Percentiles rank a stretch among this genome's conserved stretches.
These are phyloP conservation scores for Mamestra brassicae DNA, from an alignment of 2,888 invertebrate species.

Conservation along the genomic window DNA sequence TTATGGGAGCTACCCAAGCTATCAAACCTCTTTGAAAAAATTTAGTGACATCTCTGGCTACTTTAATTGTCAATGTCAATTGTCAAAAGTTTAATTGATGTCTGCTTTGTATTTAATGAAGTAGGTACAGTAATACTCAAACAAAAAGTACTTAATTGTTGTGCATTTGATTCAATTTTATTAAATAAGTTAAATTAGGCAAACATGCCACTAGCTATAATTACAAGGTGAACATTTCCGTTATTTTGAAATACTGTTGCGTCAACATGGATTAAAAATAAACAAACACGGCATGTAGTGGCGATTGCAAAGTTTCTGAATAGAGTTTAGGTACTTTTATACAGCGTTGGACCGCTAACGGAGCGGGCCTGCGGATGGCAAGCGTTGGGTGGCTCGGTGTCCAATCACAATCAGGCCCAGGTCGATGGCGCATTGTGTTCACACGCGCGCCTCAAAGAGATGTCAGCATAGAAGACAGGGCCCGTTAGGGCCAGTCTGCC, in stretches of 20 bases:
- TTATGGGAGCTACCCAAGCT: not conserved
- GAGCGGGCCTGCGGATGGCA: too few species aligned
- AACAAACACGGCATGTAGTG: not conserved
- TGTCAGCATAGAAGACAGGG: too few species aligned
- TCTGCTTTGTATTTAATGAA: not conserved
- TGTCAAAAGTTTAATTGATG: not conserved
- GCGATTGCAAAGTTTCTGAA: not conserved
- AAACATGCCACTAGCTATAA: constrained; percentile 50
- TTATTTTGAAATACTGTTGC: not conserved
- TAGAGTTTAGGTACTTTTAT: not conserved
- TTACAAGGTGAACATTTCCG: constrained; percentile 34
- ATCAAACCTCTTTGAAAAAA: too few species aligned
- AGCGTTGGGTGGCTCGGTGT: too few species aligned
- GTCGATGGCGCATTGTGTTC: too few species aligned
- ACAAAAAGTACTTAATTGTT: not conserved
- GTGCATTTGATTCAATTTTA: not conserved
- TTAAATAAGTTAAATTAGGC: not conserved
- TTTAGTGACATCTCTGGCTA: too few species aligned
- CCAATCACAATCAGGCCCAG: too few species aligned
- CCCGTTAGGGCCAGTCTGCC: too few species aligned
- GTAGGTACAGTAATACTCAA: not conserved
- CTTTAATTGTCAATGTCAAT: not conserved
- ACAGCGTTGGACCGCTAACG: too few species aligned
- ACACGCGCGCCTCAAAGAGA: too few species aligned
- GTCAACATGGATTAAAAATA: not conserved